Base-by-base conservation (phyloP, 2,888 invertebrate species). In the Caenorhabditis sulstoni region DNA sequence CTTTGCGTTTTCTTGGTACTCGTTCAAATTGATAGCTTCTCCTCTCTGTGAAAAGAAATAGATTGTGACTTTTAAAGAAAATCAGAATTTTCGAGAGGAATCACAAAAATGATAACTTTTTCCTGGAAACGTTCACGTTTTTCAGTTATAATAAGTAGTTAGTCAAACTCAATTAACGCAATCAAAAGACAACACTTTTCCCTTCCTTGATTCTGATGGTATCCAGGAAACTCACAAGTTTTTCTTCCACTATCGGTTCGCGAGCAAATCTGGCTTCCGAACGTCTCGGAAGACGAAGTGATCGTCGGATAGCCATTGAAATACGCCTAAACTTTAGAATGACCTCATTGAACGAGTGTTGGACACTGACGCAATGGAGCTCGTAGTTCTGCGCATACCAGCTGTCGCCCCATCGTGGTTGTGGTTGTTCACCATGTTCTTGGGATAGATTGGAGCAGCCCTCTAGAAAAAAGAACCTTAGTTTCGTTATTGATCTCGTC, bases 301-400 rank as follows among this genome's bases (percentile, higher is more conserved):
- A 87, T 16, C 87, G 71, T 41, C 87, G 81, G 47, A 87, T 86
- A 1, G 81, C 87, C 70, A 81, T 79, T 5, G 87, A 87, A 44
- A 87, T 73, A 49, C 87, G 23, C 14, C 80, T 80, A 57, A 50
- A 70, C 1, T 49, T 59, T 20, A 11, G 14, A 3, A 44, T 50
- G 12, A 22, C 7, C 45, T 41, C 22, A 18, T 9, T 14, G 18
- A 53, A 5, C 2, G 29, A 47, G 1, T 4, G n/a, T 12, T n/a
- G 2, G 11, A 9, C 45, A 61, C 73, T 37, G 12, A 79, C 79
- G 73, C 79, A 3, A 79, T 79, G 3, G 79, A 79, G 44, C 79
- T 79, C 0, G 79, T 79, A 1, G 79, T 79, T 52, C 79, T n/a
- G 7, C 68, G 73, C 62, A 79, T 55, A 35, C 71, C 78, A 3